Percentiles rank a stretch among this genome's conserved stretches.
Evolutionary conservation across 2,888 invertebrate genomes (phyloP).

Genomic region (Beris chalybata): DNA sequence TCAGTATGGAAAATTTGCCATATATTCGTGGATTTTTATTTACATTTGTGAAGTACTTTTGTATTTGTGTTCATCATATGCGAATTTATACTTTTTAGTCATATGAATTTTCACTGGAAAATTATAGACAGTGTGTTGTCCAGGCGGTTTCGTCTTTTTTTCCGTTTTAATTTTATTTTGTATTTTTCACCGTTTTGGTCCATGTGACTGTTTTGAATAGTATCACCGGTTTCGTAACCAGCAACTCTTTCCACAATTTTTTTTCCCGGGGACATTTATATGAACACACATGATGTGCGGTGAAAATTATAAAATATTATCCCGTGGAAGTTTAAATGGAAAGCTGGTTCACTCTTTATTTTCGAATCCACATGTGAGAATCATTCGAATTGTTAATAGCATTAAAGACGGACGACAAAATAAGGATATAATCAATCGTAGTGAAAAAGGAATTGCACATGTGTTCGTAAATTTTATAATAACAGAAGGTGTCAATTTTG

Average conservation of each 20-base stretch:
- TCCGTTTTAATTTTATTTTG: slow-evolving; percentile 21
- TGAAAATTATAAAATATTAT: slow-evolving; percentile 39
- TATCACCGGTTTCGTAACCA: slow-evolving; percentile 31
- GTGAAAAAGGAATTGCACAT: no score
- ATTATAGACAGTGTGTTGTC: slow-evolving; percentile 34
- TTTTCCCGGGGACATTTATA: slow-evolving; percentile 33
- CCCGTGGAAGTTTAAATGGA: slow-evolving; percentile 35
- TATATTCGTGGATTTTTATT: slow-evolving; percentile 36
- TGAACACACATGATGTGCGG: slow-evolving; percentile 31
- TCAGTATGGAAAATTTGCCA: slow-evolving; percentile 5
- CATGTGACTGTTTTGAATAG: slow-evolving; percentile 35
- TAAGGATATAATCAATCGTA: slow-evolving; percentile 2
- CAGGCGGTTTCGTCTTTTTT: slow-evolving; percentile 18
- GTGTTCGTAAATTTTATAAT: no score
- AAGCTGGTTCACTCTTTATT: slow-evolving; percentile 20
- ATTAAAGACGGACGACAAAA: slow-evolving; percentile 27
- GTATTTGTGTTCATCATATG: slow-evolving; percentile 34
- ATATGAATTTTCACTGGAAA: slow-evolving; percentile 33
- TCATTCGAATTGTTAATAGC: slow-evolving; percentile 29
- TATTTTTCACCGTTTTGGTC: slow-evolving; percentile 30
- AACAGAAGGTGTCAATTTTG: no score
- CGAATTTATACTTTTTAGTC: slow-evolving; percentile 26
- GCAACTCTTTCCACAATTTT: slow-evolving; percentile 31
- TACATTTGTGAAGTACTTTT: slow-evolving; percentile 34
- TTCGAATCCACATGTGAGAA: slow-evolving; percentile 13